Evolutionary conservation across 2,888 invertebrate species (phyloP), one percentile per base, ranked within the genome.

Genomic region (Pyrochroa serraticornis): DNA sequence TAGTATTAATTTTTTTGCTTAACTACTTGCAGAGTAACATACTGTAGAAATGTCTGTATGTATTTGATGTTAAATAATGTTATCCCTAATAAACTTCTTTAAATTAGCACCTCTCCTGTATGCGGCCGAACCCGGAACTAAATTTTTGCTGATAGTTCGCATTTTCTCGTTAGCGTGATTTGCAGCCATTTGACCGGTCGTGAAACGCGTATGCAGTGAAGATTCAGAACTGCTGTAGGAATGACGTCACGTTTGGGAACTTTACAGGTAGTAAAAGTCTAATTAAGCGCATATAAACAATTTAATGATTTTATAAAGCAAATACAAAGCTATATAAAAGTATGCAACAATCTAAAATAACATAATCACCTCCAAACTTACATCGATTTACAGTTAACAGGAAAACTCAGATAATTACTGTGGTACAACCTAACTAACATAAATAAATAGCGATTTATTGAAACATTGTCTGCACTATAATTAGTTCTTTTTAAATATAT

Each of bases 251-350:
- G n/a, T n/a, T n/a, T n/a, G n/a, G n/a, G n/a, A n/a, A n/a, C n/a
- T n/a, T n/a, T n/a, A 9, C 6, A 35, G 36, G 36, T 35, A n/a
- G 5, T 22, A 22, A 22, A 22, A 22, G 3, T 9, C 36, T 35
- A 10, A 14, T 57, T 67, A 70, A 72, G 71, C 68, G 67, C 68
- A 66, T 71, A 67, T 70, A 74, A 73, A 72, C 70, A 70, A 72
- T 73, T 71, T 71, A 69, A 67, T 68, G 66, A 65, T 62, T 70
- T 63, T 55, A 58, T 63, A 67, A 75, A 76, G 72, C 72, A 75
- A 76, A 72, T 76, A 75, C 74, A 75, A 75, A 75, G 75, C 75
- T 75, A 72, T 73, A 72, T 72, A 73, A 76, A 75, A 74, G 71
- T 75, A 71, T 72, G 73, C 72, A 76, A 75, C 74, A 75, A 66